These are phyloP conservation scores for Loripinus fragilis DNA, from an alignment of 2,888 invertebrate genomes.

Conservation along the genomic window DNA sequence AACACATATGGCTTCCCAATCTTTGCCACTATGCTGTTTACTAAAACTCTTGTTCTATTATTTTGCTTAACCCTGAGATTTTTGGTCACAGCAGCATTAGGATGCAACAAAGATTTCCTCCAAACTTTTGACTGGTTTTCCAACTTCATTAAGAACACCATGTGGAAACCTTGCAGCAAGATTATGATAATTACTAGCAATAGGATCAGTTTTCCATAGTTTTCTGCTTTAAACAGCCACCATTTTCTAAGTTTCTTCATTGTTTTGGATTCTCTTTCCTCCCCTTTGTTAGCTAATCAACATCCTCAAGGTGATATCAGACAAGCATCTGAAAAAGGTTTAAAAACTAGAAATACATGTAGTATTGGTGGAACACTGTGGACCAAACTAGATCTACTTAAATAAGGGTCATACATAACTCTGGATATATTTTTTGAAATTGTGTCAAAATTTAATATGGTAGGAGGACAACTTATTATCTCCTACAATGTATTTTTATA, in stretches of 20 bases:
- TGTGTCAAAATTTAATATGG: no score
- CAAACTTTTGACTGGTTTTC: background rate
- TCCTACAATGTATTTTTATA: no score
- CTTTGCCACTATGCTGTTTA: constrained; percentile 18
- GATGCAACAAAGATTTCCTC: background rate
- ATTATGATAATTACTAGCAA: constrained; percentile 65
- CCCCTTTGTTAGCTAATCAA: no score
- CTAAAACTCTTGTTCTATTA: background rate
- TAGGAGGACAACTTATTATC: no score
- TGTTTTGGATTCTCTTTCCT: no score
- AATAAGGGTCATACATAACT: no score
- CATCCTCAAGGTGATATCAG: no score
- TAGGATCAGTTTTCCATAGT: constrained; percentile 61
- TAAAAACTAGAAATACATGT: no score
- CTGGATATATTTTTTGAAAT: no score
- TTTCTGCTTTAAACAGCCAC: constrained; percentile 4
- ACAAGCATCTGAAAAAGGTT: no score
- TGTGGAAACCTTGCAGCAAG: constrained; percentile 70
- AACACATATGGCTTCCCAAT: constrained; percentile 64
- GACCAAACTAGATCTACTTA: no score
- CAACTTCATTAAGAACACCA: constrained; percentile 61
- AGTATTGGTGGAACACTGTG: no score
- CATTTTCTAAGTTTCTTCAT: background rate
- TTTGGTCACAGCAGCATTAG: background rate
- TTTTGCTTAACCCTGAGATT: background rate